phyloP scores from a whole-genome alignment of 2,113 vertebrate genomes.

The Sterna hirundo region DNA sequence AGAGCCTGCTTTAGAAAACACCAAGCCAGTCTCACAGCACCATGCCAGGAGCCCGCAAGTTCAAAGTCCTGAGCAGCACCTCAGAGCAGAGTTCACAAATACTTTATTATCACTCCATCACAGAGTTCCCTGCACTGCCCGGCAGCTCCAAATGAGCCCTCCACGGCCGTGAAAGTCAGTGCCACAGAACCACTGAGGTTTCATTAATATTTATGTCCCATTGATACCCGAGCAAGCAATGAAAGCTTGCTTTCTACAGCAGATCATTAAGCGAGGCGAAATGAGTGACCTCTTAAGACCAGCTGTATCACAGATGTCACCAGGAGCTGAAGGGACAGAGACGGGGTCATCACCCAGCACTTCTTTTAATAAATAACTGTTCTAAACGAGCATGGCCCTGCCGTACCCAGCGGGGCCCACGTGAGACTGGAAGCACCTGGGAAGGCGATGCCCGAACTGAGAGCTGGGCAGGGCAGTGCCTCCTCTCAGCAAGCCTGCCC shows the following conservation, averaged over 20 bases:
- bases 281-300: conserved; percentile 55
- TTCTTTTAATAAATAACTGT: conserved; percentile 7
- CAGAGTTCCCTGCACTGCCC: conserved; percentile 30
- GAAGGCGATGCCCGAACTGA: background rate
- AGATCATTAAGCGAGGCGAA: conserved; percentile 62
- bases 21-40: background rate
- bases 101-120: conserved; percentile 52
- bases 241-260: conserved; percentile 59
- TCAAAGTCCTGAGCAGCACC: background rate
- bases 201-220: conserved; percentile 76
- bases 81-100: conserved; percentile 15
- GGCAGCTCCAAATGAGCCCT: conserved; percentile 52
- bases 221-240: conserved; percentile 42
- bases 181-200: conserved; percentile 36
- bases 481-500: background rate
- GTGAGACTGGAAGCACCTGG: background rate
- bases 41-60: background rate
- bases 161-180: background rate
- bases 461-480: background rate
- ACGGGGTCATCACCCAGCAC: background rate
- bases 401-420: background rate
- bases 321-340: background rate
- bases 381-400: conserved; percentile 11
- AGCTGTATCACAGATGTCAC: background rate
- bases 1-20: background rate